Evolutionary conservation across 92 coral and sea anemone species (phyloP), one percentile per base, ranked within the genome.

Genomic region (Epizoanthus rinbou): DNA sequence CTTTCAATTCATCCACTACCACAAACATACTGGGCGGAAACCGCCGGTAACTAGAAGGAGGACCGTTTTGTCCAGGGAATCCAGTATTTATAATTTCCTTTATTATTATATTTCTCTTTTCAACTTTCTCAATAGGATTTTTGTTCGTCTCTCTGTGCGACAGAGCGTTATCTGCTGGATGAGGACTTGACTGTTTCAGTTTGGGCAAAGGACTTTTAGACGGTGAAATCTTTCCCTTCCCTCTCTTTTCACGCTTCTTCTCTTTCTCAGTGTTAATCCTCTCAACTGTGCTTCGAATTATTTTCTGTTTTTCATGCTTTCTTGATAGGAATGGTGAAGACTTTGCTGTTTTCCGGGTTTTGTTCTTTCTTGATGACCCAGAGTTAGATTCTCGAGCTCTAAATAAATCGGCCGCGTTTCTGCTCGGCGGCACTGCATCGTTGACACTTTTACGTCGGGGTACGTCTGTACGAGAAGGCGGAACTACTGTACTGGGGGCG

Each of bases 11-110:
- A 75, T 94, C 98, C 11, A 96, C 58, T 17, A 90, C 73, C n/a
- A 88, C 84, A 84, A 96, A 96, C 90, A 96, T 92, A 52, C 99
- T 96, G 11, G 81, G 86, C 25, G 88, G 93, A 62, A 94, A 96
- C 57, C 99, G 80, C 57, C 90, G 92, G 64, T 88, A 96, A 19
- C 75, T 87, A 2, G 71, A 76, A 8, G 92, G 95, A 14, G 89
- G 84, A 6, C 85, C 80, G 3, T 91, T 88, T 16, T 83, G 91
- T 3, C 98, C 93, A 17, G 93, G 98, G 45, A 88, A 85, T 3
- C 99, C 94, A 18, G 99, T 96, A 87, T 96, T 96, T 11, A 96
- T 92, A 22, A 96, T 86, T 56, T 96, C 97, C 53, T 96, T 94
- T 11, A 94, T 67, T 25, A 92, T 83, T 53, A 96, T 88, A 64